phyloP scores from a whole-genome alignment of 2,888 invertebrate genomes.

The Kuschelorhynchus macadamiae region DNA sequence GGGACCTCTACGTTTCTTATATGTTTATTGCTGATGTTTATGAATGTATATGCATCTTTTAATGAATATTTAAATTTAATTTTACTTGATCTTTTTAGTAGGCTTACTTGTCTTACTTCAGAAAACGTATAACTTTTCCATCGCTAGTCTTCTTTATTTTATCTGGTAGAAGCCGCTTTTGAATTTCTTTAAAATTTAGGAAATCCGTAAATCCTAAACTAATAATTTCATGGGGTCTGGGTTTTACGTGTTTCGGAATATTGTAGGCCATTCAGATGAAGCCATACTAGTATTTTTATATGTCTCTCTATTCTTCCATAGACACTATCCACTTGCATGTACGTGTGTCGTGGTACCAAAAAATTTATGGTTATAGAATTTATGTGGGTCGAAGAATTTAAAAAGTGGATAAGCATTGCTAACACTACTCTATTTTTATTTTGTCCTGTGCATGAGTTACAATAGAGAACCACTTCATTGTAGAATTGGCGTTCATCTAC shows the following conservation, averaged over 20 bases:
- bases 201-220: neutral
- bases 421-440: slow-evolving; percentile 19
- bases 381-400: neutral
- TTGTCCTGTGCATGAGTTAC: slow-evolving; percentile 45
- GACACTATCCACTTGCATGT: slow-evolving; percentile 2
- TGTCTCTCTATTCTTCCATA: neutral
- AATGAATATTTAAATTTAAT: neutral
- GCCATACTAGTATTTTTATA: slow-evolving; percentile 1
- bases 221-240: neutral
- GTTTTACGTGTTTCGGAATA: slow-evolving; percentile 1
- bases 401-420: slow-evolving; percentile 17
- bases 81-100: neutral
- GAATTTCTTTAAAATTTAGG: neutral
- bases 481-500: slow-evolving; percentile 48
- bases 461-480: slow-evolving; percentile 31
- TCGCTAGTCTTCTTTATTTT: neutral
- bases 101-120: neutral
- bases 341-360: neutral
- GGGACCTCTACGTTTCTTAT: too few relatives aligned
- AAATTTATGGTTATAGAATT: neutral
- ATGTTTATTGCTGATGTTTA: neutral
- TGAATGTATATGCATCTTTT: neutral
- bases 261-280: neutral
- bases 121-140: neutral
- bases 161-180: neutral